Percentiles rank a stretch among this genome's conserved stretches.
Evolutionary conservation across 2,888 invertebrate genomes (phyloP).

Genomic region (Cheilosia pagana): DNA sequence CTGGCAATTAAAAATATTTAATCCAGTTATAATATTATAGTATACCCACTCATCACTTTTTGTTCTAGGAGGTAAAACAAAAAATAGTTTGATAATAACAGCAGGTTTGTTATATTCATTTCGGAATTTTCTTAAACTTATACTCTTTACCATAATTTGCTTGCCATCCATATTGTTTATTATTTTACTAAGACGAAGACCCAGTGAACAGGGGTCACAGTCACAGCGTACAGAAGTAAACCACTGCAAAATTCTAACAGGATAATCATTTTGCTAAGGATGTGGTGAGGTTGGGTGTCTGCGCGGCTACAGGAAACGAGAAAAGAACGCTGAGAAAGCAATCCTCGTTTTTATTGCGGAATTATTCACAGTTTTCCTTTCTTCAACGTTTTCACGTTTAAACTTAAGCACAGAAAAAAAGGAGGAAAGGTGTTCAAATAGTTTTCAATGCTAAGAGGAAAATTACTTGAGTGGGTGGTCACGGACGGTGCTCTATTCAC

Average conservation of each 20-base stretch:
- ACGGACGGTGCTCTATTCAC: slow-evolving; percentile 39
- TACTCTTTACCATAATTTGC: slow-evolving; percentile 16
- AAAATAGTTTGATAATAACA: neutral
- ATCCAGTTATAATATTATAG: no score
- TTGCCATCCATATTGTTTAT: slow-evolving; percentile 26
- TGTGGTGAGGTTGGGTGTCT: slow-evolving; percentile 1
- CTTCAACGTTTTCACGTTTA: slow-evolving; percentile 22
- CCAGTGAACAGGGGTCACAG: slow-evolving; percentile 3
- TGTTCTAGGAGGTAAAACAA: neutral
- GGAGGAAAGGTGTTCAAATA: slow-evolving; percentile 49
- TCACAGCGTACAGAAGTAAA: neutral
- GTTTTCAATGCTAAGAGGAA: slow-evolving; percentile 42
- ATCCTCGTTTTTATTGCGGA: slow-evolving; percentile 52
- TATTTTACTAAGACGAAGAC: slow-evolving; percentile 15
- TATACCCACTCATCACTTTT: neutral
- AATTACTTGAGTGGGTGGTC: slow-evolving; percentile 50
- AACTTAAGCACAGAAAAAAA: slow-evolving; percentile 26
- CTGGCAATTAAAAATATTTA: no score
- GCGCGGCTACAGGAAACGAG: slow-evolving; percentile 2
- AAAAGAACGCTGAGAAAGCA: slow-evolving; percentile 42
- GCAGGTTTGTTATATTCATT: slow-evolving; percentile 19
- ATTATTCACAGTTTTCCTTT: slow-evolving; percentile 50
- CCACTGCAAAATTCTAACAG: slow-evolving; percentile 6
- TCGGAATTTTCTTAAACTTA: neutral
- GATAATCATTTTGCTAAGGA: slow-evolving; percentile 14